Evolutionary conservation across 2,888 invertebrate genomes (phyloP), one percentile per base, ranked within the genome.

Genomic region (Tachina grossa): DNA sequence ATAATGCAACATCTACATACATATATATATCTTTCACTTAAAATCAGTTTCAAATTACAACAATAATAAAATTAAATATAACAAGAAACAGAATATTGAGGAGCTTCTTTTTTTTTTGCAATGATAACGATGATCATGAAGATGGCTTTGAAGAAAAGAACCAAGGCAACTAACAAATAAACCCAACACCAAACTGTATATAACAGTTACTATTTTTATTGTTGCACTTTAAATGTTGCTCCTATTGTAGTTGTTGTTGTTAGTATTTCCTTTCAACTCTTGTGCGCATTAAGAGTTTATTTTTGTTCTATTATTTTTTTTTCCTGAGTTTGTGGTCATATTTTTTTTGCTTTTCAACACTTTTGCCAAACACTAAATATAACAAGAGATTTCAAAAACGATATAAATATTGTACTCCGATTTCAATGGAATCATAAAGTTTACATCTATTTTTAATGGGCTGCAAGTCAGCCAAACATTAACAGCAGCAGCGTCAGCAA

Each of bases 301-400:
- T 75, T n/a, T 72, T 53, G 51, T 82, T 45, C 61, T 31, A 31
- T 31, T 5, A 31, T 86, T 77, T 79, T 78, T 55, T 85, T 77
- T 77, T 84, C 9, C 16, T 53, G 39, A 3, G 88, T 81, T 76
- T 89, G 80, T 80, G 83, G 77, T 84, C 87, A 88, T 91, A 90
- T 90, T 90, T 90, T n/a, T 31, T 90, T 90, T 90, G 89, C 90
- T 90, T n/a, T 90, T 90, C 90, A 90, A 90, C 90, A 89, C 90
- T 89, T 89, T 87, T 87, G 79, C 84, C 83, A 86, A 84, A 86
- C 82, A 87, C 77, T 77, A 74, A 59, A 69, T 86, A 74, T 55
- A 86, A 57, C 65, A 77, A 79, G 72, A 85, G 83, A 83, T 80
- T 76, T 79, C 43, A 82, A 66, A 86, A 87, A 87, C 89, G 85